Evolutionary conservation across 2,888 invertebrate species (phyloP), one percentile per base, ranked within the genome.

Genomic region (Sesia apiformis): DNA sequence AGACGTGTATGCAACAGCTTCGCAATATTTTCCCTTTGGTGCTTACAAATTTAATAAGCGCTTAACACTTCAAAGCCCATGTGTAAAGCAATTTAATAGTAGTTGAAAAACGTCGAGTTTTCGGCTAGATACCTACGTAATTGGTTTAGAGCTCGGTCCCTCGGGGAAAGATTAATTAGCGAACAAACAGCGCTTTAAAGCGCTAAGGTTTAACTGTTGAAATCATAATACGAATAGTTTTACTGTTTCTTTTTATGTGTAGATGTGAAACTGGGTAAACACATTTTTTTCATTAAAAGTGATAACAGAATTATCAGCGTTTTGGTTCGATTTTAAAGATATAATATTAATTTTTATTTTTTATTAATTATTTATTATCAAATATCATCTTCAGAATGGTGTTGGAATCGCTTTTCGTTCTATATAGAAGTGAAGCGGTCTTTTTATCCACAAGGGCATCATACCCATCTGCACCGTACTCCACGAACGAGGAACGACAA

Each of bases 11-110:
- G 63, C 64, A 63, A 65, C 68, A 64, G 62, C 66, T 70, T 73
- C 66, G 73, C 77, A 79, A 76, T 78, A 78, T 81, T 8, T 79
- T 79, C 78, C 78, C 78, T 81, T 77, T 78, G 72, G 78, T 74
- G 80, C 77, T 76, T 72, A 73, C 72, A 81, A 84, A 87, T 86
- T 86, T 86, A 88, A 88, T 87, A 87, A 84, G 74, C 85, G 81
- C 75, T 84, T 84, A 84, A 82, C 85, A 86, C 86, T 86, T 84
- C 81, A 85, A 83, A 83, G 86, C 80, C 66, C 72, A 72, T 73
- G 78, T 78, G 80, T 79, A 82, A 84, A 83, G 84, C 84, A 87
- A 86, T 86, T 86, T 84, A 76, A 78, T 77, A 78, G 78, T 79
- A 75, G 73, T 68, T 70, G 83, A 86, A 86, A 87, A 86, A 86